Evolutionary conservation across 2,797 vertebrate species (phyloP), one percentile per base, ranked within the genome.

Genomic region (Acropternis orthonyx): DNA sequence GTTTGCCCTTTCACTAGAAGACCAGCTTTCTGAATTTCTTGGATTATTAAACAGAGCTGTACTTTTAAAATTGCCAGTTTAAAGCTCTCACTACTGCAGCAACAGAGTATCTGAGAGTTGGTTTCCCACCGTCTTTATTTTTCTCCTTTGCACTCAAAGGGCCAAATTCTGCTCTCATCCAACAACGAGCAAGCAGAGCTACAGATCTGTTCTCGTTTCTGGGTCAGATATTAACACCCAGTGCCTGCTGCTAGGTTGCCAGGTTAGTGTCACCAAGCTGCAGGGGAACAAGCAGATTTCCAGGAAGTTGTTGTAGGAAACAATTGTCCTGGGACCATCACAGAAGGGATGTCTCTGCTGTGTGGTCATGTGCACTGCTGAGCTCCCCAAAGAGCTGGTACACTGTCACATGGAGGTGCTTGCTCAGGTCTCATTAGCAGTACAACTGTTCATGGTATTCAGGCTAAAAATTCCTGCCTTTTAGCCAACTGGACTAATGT

Each of bases 1-100:
- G 89, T 92, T 96, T 97, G 89, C 61, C 85, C 91, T 94, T 89
- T 94, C 77, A 89, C 89, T 95, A 95, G 89, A 85, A 89, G 94
- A 94, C 88, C 93, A 93, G 46, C 24, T 76, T 94, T 92, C 88
- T 44, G 44, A 77, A 22, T 95, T 90, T 85, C 80, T 92, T 74
- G 39, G 82, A 81, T 93, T 95, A 93, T 96, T 93, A 95, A 96
- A 79, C 56, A 94, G 85, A 93, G 8, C 36, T 48, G 5, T 37
- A 59, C 41, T 87, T 88, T 86, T 46, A 34, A 94, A 88, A 89
- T 79, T 82, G 63, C 30, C 20, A 37, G 3, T 16, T 67, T 90
- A 67, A 78, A 81, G 10, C 32, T 67, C 74, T 46, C 41, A 12
- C 15, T 78, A 36, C 41, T 82, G 41, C n/a, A 61, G 44, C 65